phyloP scores from a whole-genome alignment of 2,113 vertebrate genomes.

The Cottus gobio region DNA sequence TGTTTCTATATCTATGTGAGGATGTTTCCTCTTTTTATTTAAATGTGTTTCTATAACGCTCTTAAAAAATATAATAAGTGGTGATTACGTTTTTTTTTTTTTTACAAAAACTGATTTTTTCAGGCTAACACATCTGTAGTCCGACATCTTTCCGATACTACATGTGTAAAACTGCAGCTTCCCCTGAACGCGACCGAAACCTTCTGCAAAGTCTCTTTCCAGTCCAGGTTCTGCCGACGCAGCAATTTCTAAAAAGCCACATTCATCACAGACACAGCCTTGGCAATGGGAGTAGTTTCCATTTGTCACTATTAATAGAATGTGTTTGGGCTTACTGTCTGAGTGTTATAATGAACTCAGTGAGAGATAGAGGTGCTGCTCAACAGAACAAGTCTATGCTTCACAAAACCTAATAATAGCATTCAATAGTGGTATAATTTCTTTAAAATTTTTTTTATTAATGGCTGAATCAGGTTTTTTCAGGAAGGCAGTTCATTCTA shows the following conservation, averaged over 20 bases:
- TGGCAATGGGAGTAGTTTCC: conserved; percentile 39
- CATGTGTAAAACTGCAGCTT: conserved; percentile 13
- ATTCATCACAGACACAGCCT: conserved; percentile 70
- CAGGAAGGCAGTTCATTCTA: not conserved
- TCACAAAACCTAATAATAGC: not conserved
- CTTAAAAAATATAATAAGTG: not conserved
- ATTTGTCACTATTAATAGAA: conserved; percentile 74
- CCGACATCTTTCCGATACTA: not conserved
- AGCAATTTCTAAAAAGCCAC: conserved; percentile 55
- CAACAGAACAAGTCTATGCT: conserved; percentile 12
- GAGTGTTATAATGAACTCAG: conserved; percentile 42
- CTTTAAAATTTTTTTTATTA: conserved; percentile 18
- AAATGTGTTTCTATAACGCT: too few species aligned
- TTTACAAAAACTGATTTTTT: not conserved
- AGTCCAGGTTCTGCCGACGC: conserved; percentile 41
- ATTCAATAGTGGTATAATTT: conserved; percentile 13
- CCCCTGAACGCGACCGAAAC: not conserved
- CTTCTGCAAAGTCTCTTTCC: conserved; percentile 39
- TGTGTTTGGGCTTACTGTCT: conserved; percentile 47
- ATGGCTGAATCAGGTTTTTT: not conserved
- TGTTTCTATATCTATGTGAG: not conserved
- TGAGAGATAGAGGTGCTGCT: conserved; percentile 42
- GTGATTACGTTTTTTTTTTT: not conserved
- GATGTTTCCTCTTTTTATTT: not conserved
- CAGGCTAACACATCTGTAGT: not conserved